Evolutionary conservation across 2,888 invertebrate genomes (phyloP), one percentile per base, ranked within the genome.

Genomic region (Amphipyra tragopoginis): DNA sequence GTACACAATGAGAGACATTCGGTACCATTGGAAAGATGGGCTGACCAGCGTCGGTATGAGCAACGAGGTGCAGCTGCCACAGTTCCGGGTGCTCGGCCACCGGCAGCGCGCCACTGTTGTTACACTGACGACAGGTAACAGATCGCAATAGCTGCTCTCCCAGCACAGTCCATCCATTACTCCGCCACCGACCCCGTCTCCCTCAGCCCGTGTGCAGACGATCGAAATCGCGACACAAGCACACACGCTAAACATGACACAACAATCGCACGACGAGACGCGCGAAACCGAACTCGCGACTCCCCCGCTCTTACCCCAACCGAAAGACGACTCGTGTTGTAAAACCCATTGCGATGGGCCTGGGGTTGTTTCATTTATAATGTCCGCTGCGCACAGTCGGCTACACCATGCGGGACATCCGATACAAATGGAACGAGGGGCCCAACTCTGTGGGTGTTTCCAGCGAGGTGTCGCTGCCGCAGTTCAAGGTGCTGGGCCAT

Each of bases 351-450:
- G 93, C 88, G 88, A 94, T 93, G 95, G 95, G 95, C 92, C 93
- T 90, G 92, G 95, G 95, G 93, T 90, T 88, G 83, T 93, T 93
- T 92, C 88, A 93, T 93, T 85, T 89, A 91, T 90, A 92, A 90
- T 93, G 87, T 93, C 92, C 92, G 93, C 91, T 92, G 91, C 93
- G 93, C 91, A 95, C 97, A 98, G 98, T 98, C 97, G 98, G 98
- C 96, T 98, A 98, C 97, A 98, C 98, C 95, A 98, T 98, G 98
- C 96, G 98, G 96, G 98, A 98, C 97, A 98, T 98, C 96, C 97
- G 98, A 92, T 98, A 98, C 97, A 98, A 98, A 95, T 98, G 98
- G 98, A 98, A 98, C 96, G 98, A 98, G 95, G 98, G 98, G 88
- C 97, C 97, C 91, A 97, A 98, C 96, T 98, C 98, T 93, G 98